Base-by-base conservation (phyloP, 2,888 invertebrate species). In the Osedax fenrisi region DNA sequence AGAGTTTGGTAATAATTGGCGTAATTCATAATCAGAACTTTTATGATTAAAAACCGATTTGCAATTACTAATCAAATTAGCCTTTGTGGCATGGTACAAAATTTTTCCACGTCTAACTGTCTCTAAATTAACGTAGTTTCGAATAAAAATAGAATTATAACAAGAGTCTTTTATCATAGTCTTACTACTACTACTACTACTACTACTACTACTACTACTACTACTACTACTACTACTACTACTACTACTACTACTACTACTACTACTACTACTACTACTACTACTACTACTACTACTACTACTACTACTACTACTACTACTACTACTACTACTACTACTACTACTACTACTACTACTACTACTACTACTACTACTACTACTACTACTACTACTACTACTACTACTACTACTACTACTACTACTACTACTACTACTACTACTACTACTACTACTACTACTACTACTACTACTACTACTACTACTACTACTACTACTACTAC, bases 221-320 rank as follows among this genome's bases (percentile, higher is more conserved):
- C 23, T 72, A 10, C 67, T 69, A 0, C 67, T 69, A 0, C 72
- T 72, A 0, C 72, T 72, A 0, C 72, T 72, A 17, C 67, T 72
- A 17, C 72, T 72, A 17, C 72, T 72, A 17, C 72, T 71, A 17
- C 67, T 72, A 0, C 67, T 72, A 0, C 70, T 72, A 17, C 72
- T 72, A 0, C 72, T 72, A 17, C 67, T 72, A 17, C 72, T 72
- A 17, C 72, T 72, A 17, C 72, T 72, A 17, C 67, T 72, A 17
- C 72, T 72, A 17, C 72, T 72, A 17, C 69, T 69, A 13, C 69
- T 69, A 13, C 69, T 69, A 0, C 69, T 1, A 13, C 69, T 69
- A 13, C 1, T 69, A 13, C 69, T 69, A 13, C 69, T 69, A 13
- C 69, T 69, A 0, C 69, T 69, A 0, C 69, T 69, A 13, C 69